A percentile compares a stretch with the other conserved stretches of the same genome.
Conservation (phyloP, 2,888 invertebrate species). For the Pyrrhosoma nymphula region DNA sequence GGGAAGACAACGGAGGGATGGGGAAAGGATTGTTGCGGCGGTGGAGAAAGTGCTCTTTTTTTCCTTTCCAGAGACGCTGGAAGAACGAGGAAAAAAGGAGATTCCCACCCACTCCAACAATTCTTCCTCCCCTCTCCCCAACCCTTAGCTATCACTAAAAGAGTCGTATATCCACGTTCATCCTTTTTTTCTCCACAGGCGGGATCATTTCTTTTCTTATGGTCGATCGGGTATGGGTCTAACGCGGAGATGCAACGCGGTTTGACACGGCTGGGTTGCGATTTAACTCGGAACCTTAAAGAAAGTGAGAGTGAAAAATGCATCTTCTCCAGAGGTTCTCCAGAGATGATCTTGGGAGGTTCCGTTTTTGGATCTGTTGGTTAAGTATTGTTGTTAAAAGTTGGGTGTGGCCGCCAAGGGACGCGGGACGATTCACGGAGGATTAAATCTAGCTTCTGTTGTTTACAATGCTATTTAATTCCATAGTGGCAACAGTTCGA, state of each 20-base stretch:
- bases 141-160: not conserved
- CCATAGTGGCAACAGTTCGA: no score
- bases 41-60: not conserved
- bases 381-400: no score
- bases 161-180: not conserved
- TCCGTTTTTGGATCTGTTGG: no score
- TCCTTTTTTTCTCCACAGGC: not conserved
- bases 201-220: not conserved
- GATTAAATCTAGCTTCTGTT: no score
- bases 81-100: not conserved
- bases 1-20: not conserved
- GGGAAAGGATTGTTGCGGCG: conserved; percentile 10
- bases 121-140: not conserved
- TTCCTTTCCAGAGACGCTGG: not conserved
- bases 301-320: no score
- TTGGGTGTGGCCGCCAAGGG: no score
- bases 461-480: no score
- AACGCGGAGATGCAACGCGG: not conserved
- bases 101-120: not conserved
- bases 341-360: no score
- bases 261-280: no score
- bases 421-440: no score
- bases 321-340: no score
- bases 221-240: not conserved
- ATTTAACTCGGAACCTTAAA: no score